Percentiles rank a stretch among this genome's conserved stretches.
These are phyloP conservation scores for Drosophila helvetica DNA, from an alignment of 2,888 invertebrate species.

Conservation along the genomic window DNA sequence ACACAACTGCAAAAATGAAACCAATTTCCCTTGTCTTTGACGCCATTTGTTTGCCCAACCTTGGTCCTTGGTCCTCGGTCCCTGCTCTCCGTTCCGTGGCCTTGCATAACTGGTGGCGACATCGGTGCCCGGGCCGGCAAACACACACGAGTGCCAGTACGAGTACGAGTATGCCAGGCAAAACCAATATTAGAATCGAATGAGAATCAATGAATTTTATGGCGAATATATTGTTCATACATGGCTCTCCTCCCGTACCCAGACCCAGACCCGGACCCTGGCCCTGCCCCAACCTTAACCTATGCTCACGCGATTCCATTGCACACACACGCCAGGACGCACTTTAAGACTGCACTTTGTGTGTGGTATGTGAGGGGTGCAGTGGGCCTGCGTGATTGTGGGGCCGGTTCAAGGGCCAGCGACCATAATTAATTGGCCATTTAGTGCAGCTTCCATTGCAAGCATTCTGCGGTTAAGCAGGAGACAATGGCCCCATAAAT, in stretches of 20 bases:
- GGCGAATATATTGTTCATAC: constrained; percentile 38
- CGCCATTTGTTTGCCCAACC: constrained; percentile 75
- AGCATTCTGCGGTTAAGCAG: constrained; percentile 60
- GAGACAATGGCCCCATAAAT: constrained; percentile 69
- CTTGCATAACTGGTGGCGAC: constrained; percentile 43
- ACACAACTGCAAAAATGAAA: constrained; percentile 41
- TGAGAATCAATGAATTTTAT: constrained; percentile 73
- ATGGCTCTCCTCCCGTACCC: constrained; percentile 11
- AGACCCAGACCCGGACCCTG: neutral
- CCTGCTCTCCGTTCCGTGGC: constrained; percentile 21
- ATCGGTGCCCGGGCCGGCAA: constrained; percentile 33
- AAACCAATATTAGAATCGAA: constrained; percentile 65
- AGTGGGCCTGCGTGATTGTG: neutral
- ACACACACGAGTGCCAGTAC: constrained; percentile 1
- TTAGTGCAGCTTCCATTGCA: constrained; percentile 68
- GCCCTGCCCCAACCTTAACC: neutral
- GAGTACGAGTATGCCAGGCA: constrained; percentile 29
- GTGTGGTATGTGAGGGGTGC: constrained; percentile 8
- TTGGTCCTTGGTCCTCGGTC: constrained; percentile 38
- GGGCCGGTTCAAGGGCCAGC: constrained; percentile 53
- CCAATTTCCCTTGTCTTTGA: constrained; percentile 67
- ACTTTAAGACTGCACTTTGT: constrained; percentile 38
- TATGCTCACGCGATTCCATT: neutral
- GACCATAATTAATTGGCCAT: constrained; percentile 75
- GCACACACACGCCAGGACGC: neutral